Evolutionary conservation across 1,140 invertebrate species (phyloP), one percentile per base, ranked within the genome.

Genomic region (Lasioglossum albipes): DNA sequence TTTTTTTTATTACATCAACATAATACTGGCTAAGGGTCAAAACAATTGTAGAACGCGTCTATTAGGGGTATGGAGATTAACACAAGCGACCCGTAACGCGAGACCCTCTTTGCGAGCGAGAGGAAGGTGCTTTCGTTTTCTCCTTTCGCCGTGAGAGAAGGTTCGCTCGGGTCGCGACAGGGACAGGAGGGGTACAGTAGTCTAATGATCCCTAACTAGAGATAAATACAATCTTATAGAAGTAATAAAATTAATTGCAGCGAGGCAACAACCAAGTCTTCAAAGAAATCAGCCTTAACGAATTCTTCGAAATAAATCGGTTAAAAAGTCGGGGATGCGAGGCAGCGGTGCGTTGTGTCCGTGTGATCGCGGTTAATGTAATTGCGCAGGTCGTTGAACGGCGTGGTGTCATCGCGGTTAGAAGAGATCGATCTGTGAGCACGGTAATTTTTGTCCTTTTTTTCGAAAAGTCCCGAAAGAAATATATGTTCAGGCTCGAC

Each of bases 11-110:
- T 90, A 90, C 88, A 89, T 90, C 82, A 92, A 91, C 89, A 85
- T 92, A 92, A 92, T 92, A 90, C 89, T 91, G 88, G 81, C 89
- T 91, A 90, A 89, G 87, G 89, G 89, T 89, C 83, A 90, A 91
- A 89, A 90, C 87, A 91, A 91, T 91, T 65, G 87, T 88, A 88
- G 87, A 90, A 89, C 90, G 88, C 86, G 87, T 90, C 89, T 90
- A 91, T 88, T 54, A 72, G 84, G 81, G 81, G 62, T 76, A 80
- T 54, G 74, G 81, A 80, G 81, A 75, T 83, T 69, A 83, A 83
- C 81, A 65, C 68, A 67, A 54, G 72, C 76, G 62, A 83, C 59
- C 67, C 76, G 73, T 12, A 36, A 59, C 31, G n/a, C 22, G 68
- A 42, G 69, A 64, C 73, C 77, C 67, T 9, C 61, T 65, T 65